Evolutionary conservation across 2,888 invertebrate genomes (phyloP), one percentile per base, ranked within the genome.

Genomic region (Pyrgus malvae): DNA sequence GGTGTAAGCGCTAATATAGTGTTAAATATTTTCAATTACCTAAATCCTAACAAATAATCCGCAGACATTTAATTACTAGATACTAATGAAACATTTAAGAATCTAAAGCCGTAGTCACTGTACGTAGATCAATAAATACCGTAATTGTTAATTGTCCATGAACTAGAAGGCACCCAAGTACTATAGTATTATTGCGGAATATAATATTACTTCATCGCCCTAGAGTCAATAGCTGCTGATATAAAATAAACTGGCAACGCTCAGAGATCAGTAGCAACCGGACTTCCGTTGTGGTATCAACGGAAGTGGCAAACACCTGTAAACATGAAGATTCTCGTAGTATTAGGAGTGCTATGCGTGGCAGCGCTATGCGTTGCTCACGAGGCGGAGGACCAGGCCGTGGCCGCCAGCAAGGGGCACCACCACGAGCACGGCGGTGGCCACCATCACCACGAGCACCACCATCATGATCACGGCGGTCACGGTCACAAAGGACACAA

Each of bases 401-500:
- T 90, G 57, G 91, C 90, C 11, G 91, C 90, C 29, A 91, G 91
- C 62, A 89, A 85, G 59, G 81, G 85, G 8, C 83, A 86, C 66
- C 85, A 88, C 62, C 84, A 83, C 65, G 92, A 92, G 68, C 89
- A 91, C 60, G 94, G 93, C 17, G 94, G 93, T 29, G 95, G 95
- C 0, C 91, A 93, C 59, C 90, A 93, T 35, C 93, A 94, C 66
- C 93, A 93, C 62, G 90, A 78, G 0, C 92, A 94, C 59, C 94
- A 94, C 64, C 93, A 94, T 70, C 92, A 93, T 63, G 91, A 93
- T 14, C 93, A 95, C 70, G 95, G 94, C 9, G 93, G 93, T 61
- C 93, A 95, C 68, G 94, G 93, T 0, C 93, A 93, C 62, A 95
- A 96, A 68, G 96, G 96, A 0, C 93, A 95, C 81, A 93, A 95